These are phyloP conservation scores for Euura saliciscinereae DNA, from an alignment of 1,140 invertebrate species.

Conservation along the genomic window DNA sequence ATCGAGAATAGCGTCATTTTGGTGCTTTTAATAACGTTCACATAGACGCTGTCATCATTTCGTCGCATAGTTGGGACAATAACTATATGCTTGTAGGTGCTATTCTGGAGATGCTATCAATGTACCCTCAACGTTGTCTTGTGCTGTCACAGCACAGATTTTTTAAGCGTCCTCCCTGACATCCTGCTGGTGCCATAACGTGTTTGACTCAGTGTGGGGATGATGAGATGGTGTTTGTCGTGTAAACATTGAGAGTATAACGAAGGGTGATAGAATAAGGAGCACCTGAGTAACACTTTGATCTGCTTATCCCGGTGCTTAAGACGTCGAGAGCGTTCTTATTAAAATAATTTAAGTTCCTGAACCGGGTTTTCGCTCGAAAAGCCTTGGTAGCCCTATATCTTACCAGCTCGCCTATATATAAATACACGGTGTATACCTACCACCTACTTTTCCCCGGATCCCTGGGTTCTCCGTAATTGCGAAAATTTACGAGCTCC, in stretches of 20 bases:
- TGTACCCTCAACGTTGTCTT: too few relatives aligned
- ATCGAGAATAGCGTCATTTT: too few relatives aligned
- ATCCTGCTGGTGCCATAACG: too few relatives aligned
- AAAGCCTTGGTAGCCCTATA: not conserved
- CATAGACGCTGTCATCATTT: too few relatives aligned
- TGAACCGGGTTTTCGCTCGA: not conserved
- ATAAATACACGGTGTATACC: not conserved
- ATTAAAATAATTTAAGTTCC: slow-evolving; percentile 46
- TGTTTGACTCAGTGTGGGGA: too few relatives aligned
- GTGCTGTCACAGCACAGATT: too few relatives aligned
- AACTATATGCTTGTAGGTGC: too few relatives aligned
- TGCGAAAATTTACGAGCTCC: slow-evolving; percentile 1
- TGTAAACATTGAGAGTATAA: slow-evolving; percentile 43
- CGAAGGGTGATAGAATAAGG: slow-evolving; percentile 23
- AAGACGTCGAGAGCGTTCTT: slow-evolving; percentile 42
- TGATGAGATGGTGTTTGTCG: slow-evolving; percentile 28
- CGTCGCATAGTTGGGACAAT: too few relatives aligned
- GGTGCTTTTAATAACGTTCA: too few relatives aligned
- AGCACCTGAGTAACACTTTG: slow-evolving; percentile 44
- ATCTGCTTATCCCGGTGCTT: slow-evolving; percentile 44
- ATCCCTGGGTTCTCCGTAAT: not conserved
- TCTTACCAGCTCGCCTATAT: not conserved
- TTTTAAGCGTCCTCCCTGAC: too few relatives aligned
- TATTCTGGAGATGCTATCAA: too few relatives aligned
- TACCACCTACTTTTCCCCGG: not conserved